Percentiles rank a stretch among this genome's conserved stretches.
phyloP scores from a whole-genome alignment of 2,113 vertebrate species.

The Alaudala cheleensis region DNA sequence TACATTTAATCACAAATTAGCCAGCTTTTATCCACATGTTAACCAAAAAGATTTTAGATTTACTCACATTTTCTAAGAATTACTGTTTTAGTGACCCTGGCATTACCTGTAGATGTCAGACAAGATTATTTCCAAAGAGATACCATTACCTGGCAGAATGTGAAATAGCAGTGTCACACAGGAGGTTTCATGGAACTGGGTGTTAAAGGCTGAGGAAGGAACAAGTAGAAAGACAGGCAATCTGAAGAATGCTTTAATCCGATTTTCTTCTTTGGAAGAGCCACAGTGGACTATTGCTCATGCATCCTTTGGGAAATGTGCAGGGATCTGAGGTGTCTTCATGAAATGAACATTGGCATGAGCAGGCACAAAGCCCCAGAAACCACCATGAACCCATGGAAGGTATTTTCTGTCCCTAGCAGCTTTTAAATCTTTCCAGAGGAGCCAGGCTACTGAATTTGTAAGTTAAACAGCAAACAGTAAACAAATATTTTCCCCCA shows the following conservation, averaged over 20 bases:
- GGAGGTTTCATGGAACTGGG: not conserved
- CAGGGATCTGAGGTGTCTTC: not conserved
- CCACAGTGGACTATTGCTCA: not conserved
- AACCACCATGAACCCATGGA: not conserved
- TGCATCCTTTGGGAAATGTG: not conserved
- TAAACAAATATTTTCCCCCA: not conserved
- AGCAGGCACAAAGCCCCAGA: not conserved
- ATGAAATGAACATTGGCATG: accelerated
- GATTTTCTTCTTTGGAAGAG: not conserved
- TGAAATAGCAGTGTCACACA: not conserved
- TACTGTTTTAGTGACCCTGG: not conserved
- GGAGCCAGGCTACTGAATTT: not conserved
- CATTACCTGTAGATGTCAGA: not conserved
- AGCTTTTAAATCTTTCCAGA: not conserved
- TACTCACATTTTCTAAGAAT: not conserved
- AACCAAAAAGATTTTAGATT: not conserved
- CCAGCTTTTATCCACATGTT: not conserved
- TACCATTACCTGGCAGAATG: not conserved
- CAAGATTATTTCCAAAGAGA: not conserved
- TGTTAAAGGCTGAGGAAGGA: not conserved
- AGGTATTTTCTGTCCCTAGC: not conserved
- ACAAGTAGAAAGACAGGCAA: not conserved
- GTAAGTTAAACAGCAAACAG: not conserved
- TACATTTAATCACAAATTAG: not conserved
- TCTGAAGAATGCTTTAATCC: not conserved